Evolutionary conservation across 2,797 vertebrate species (phyloP), one percentile per base, ranked within the genome.

Genomic region (Leptatherina wallacei): DNA sequence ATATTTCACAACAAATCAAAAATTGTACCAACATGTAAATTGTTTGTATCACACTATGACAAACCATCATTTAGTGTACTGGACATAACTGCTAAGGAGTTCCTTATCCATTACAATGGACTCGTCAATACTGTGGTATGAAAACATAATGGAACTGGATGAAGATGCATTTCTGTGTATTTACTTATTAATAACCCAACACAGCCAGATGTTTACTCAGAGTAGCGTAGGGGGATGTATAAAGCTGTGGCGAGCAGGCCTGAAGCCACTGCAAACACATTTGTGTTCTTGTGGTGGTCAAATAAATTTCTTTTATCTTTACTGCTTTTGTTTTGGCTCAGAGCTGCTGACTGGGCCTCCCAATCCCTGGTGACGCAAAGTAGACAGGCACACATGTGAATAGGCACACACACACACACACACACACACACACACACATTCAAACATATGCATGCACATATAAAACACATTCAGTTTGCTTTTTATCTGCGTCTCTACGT

Each of bases 281-380:
- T 81, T 70, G 42, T 77, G 67, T 77, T 55, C 82, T 77, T 79
- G 77, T 83, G 74, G 73, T 77, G 85, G 81, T 89, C 87, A 91
- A 89, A 87, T 77, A 87, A 78, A 91, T 90, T 84, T 78, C 90
- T 92, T 89, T 88, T 85, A 88, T 89, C 80, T 89, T 76, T 11
- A 4, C 62, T 79, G 82, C 78, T 84, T 90, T 89, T 85, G 85
- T 88, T 89, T 85, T 73, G 78, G 71, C 86, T 91, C 78, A 63
- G 71, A 27, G 77, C 81, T 79, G 80, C 85, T 89, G 87, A 88
- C 83, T 91, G 83, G 78, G 63, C 77, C 83, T 81, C 52, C 56
- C 64, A 73, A 71, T 92, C 83, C 88, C 89, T 69, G 74, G 73
- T 68, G 87, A 84, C 71, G 85, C 70, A 75, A 81, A 83, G 60